Evolutionary conservation across 2,888 invertebrate genomes (phyloP).

Genomic region (Heterodera filipjevi): DNA sequence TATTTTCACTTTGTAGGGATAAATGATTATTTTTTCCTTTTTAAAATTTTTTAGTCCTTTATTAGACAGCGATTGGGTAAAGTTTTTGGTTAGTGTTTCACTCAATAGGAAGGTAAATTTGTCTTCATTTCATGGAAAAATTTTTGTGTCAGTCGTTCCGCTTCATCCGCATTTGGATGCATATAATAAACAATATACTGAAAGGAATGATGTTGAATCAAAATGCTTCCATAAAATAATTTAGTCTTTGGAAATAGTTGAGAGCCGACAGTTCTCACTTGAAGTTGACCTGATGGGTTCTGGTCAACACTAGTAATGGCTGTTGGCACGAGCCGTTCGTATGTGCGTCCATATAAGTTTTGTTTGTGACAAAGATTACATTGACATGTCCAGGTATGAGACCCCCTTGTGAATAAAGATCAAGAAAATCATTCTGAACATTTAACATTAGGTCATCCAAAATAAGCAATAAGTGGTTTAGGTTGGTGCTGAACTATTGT

Average conservation of each 20-base stretch:
- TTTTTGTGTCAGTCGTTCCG: constrained; percentile 19
- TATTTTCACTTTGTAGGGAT: too few relatives aligned
- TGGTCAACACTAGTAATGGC: constrained; percentile 28
- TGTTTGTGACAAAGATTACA: constrained; percentile 33
- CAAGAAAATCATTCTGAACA: constrained; percentile 20
- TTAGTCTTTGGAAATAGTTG: constrained; percentile 27
- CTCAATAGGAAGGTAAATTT: constrained; percentile 1
- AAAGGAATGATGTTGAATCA: constrained; percentile 25
- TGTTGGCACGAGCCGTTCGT: constrained; percentile 23
- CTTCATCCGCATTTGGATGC: constrained; percentile 22
- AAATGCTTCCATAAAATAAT: constrained; percentile 28
- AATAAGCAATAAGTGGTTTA: constrained; percentile 12
- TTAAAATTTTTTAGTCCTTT: background rate
- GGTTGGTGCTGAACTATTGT: background rate
- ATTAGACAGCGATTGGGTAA: background rate
- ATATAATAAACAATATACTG: constrained; percentile 24
- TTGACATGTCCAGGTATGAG: constrained; percentile 34
- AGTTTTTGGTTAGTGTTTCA: background rate
- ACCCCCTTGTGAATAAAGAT: constrained; percentile 26
- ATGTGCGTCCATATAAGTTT: constrained; percentile 21
- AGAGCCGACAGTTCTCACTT: constrained; percentile 19
- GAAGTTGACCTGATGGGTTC: constrained; percentile 27
- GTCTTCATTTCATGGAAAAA: constrained; percentile 21
- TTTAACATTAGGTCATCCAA: constrained; percentile 33
- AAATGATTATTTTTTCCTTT: background rate